phyloP scores from a whole-genome alignment of 2,113 vertebrate genomes.

The Dermatemys mawii region DNA sequence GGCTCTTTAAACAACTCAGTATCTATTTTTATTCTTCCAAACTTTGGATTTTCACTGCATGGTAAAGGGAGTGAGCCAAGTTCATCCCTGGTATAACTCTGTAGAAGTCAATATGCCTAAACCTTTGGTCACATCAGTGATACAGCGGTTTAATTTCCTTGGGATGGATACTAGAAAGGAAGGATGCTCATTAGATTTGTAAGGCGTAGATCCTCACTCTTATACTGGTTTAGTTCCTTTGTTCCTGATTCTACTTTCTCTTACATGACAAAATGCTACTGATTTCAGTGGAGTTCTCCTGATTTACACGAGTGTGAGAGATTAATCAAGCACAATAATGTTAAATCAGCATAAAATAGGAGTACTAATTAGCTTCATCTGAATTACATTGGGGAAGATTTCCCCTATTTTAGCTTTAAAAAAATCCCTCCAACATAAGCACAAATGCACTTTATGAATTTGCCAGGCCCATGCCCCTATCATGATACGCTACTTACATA shows the following conservation, averaged over 20 bases:
- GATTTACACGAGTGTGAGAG: rapidly evolving
- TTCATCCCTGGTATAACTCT: background rate
- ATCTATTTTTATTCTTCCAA: background rate
- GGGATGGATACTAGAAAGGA: background rate
- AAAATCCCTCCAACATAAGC: background rate
- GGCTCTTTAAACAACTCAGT: background rate
- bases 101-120: background rate
- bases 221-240: background rate
- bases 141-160: background rate
- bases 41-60: background rate
- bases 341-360: background rate
- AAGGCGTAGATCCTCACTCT: background rate
- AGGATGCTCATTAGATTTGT: background rate
- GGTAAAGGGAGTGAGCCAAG: background rate
- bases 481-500: background rate
- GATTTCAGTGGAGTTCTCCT: background rate
- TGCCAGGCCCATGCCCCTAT: background rate
- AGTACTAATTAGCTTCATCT: background rate
- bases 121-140: background rate
- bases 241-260: background rate
- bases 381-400: background rate
- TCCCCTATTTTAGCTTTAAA: background rate
- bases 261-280: background rate
- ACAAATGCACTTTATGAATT: background rate
- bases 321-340: background rate